Evolutionary conservation across 2,888 invertebrate genomes (phyloP), one percentile per base, ranked within the genome.

Genomic region (Agrotis segetum): DNA sequence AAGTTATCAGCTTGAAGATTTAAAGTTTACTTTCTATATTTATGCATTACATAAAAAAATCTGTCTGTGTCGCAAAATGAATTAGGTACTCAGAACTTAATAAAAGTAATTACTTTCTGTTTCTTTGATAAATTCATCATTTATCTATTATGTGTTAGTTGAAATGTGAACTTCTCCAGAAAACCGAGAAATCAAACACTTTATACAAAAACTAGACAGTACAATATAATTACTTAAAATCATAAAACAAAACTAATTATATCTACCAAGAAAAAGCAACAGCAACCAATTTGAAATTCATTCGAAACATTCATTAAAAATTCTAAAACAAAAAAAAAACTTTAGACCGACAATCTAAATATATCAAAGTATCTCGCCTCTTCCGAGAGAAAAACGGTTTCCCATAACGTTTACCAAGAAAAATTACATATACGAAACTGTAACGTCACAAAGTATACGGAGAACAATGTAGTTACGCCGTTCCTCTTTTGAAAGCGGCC

Each of bases 331-430:
- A 82, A 85, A 29, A 24, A 24, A 24, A 85, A 78, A 81, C 74
- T 78, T 71, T 74, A 77, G 52, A 79, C 79, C 77, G 65, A 77
- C 74, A 84, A 88, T 79, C 85, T 87, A 86, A 88, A 89, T 89
- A 88, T 88, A 88, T 88, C 88, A 89, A 87, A 85, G 83, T 85
- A 84, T 82, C 83, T 79, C 82, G 85, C 83, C 81, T 65, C 76
- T 75, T 79, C 87, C 77, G 84, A 89, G 85, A 87, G 89, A 89
- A 91, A 91, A 94, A 92, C 93, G 90, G 88, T 92, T 92, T 92
- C 92, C 92, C 90, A 94, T 93, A 93, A 88, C 89, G 87, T 92
- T 92, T 91, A 91, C 92, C 86, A 89, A 92, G 90, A 90, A 90
- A 90, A 91, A 91, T 90, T 89, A 88, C 88, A 87, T 82, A 85